Conservation (phyloP, 1,140 invertebrate species). For the Physella acuta region DNA sequence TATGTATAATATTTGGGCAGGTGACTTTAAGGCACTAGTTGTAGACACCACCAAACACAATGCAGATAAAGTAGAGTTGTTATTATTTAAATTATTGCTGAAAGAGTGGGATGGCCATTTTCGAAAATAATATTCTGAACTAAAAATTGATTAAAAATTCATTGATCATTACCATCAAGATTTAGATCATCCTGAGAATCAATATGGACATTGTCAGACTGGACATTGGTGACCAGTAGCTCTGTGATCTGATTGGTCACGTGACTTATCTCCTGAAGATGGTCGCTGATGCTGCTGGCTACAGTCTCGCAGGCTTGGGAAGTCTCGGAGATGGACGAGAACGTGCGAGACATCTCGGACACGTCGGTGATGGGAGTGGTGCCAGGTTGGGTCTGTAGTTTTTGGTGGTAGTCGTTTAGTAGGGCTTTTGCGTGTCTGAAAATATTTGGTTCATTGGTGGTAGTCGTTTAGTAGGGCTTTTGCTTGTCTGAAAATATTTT, state of each 20-base stretch:
- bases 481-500: not conserved
- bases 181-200: not conserved
- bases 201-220: not conserved
- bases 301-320: not conserved
- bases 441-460: no score
- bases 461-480: not conserved
- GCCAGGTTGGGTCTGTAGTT: not conserved
- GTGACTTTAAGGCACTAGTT: no score
- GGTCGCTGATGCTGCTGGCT: not conserved
- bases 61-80: no score
- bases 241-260: not conserved
- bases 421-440: not conserved
- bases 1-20: no score
- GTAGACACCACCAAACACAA: no score
- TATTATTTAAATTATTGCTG: no score
- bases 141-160: no score
- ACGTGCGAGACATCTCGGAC: not conserved
- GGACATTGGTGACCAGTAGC: not conserved
- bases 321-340: not conserved
- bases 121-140: no score
- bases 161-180: no score
- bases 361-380: not conserved
- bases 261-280: not conserved
- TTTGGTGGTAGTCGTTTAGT: not conserved
- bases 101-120: no score